Evolutionary conservation across 2,888 invertebrate species (phyloP).

Genomic region (Eubasilissa splendida): DNA sequence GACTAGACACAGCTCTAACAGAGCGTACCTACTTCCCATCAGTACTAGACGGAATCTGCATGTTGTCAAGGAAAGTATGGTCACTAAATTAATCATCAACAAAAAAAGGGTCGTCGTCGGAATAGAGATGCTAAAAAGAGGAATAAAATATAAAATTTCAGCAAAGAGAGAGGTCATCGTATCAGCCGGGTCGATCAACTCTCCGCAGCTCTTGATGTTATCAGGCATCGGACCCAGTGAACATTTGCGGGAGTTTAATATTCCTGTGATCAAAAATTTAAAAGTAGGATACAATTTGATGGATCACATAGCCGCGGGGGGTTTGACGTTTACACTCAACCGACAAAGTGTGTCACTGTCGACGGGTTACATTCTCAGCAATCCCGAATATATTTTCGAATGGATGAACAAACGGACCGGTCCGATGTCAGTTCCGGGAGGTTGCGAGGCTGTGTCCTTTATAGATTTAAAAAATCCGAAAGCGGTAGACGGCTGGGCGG

Average conservation of each 20-base stretch:
- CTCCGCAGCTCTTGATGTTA: conserved; percentile 85
- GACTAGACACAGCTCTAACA: conserved; percentile 77
- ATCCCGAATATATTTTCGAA: conserved; percentile 68
- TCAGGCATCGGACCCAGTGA: conserved; percentile 82
- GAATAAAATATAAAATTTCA: conserved; percentile 70
- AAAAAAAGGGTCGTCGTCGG: conserved; percentile 73
- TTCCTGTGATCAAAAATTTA: conserved; percentile 73
- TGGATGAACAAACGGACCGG: conserved; percentile 73
- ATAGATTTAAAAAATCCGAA: conserved; percentile 75
- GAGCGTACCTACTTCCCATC: conserved; percentile 78
- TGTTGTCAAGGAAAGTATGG: conserved; percentile 75
- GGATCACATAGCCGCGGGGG: conserved; percentile 80
- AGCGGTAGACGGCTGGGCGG: conserved; percentile 74
- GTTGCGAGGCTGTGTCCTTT: conserved; percentile 79
- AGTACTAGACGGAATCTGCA: conserved; percentile 75
- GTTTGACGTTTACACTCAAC: conserved; percentile 73
- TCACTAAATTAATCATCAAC: conserved; percentile 74
- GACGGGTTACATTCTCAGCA: conserved; percentile 64
- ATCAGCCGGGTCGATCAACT: conserved; percentile 83
- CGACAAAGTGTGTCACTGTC: conserved; percentile 63
- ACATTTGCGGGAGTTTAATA: conserved; percentile 73
- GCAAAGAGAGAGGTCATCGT: conserved; percentile 83
- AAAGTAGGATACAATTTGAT: conserved; percentile 80
- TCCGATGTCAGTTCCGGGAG: conserved; percentile 77
- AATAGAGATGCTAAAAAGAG: conserved; percentile 73